phyloP scores from a whole-genome alignment of 2,113 vertebrate genomes.

The Asarcornis scutulata region DNA sequence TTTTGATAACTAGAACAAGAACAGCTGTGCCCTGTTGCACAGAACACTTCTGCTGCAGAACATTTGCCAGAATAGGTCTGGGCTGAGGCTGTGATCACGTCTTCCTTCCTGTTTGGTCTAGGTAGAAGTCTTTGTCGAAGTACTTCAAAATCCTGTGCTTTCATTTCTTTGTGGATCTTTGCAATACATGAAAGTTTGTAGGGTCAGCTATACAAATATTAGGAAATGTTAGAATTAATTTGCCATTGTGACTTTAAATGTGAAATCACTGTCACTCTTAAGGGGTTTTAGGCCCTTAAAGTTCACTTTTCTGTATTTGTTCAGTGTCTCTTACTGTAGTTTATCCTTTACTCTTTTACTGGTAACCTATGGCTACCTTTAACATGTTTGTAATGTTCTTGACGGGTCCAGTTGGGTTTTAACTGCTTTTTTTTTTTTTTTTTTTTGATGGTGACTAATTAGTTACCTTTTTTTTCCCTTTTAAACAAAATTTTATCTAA shows the following conservation, averaged over 20 bases:
- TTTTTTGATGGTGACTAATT: not conserved
- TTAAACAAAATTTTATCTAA: not conserved
- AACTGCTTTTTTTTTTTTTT: not conserved
- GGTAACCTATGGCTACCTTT: not conserved
- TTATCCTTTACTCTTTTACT: not conserved
- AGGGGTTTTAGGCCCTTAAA: not conserved
- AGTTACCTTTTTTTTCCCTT: not conserved
- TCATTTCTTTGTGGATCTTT: not conserved
- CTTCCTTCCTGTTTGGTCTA: too few relatives aligned
- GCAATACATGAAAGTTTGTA: too few relatives aligned
- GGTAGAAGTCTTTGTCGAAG: not conserved
- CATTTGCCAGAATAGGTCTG: too few relatives aligned
- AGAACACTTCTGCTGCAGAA: not conserved
- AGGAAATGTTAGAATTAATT: not conserved
- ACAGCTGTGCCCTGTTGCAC: accelerated
- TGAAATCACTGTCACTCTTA: not conserved
- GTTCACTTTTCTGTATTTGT: not conserved
- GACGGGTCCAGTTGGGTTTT: not conserved
- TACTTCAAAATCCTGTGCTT: not conserved
- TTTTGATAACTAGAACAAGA: not conserved
- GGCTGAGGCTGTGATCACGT: too few relatives aligned
- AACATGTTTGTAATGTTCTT: not conserved
- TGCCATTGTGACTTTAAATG: not conserved
- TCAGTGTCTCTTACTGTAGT: not conserved
- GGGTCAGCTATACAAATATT: not conserved